Base-by-base conservation (phyloP, 2,888 invertebrate species). In the Diaprepes abbreviatus region DNA sequence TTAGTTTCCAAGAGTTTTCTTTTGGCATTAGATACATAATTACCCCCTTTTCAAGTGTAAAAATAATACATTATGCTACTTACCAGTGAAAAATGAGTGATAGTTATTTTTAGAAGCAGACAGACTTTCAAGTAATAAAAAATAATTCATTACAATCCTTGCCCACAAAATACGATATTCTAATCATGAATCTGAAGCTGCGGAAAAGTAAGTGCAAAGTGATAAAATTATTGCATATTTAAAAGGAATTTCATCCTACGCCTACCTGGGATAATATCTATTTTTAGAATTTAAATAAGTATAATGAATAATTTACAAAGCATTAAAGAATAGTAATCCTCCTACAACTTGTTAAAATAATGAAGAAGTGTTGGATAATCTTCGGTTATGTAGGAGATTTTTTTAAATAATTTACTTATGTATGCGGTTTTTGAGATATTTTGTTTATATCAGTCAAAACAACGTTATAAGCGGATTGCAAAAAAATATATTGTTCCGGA, bases 191-290 rank as follows among this genome's bases (percentile, higher is more conserved):
- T 50, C 28, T 14, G 3, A 50, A 48, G 19, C 6, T 48, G 24
- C 21, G 24, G 14, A 48, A 14, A 50, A 50, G 28, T 50, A 50
- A 14, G 28, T 28, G 28, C 14, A 31, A 28, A 16, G 12, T 24
- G 21, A 4, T 45, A 2, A 28, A 28, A 16, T 31, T 16, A 50
- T 14, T 35, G 35, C n/a, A 50, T 10, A 16, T 50, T 14, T 16
- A 16, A 31, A 50, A 50, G 28, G 14, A 14, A 50, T 50, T 28
- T 9, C 4, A 24, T 28, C 3, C 2, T 14, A 10, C 48, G 21
- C 48, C 48, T 10, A 50, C 48, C 12, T 16, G 12, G 28, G 7
- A 16, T 50, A 50, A 50, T 50, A 50, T 14, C 12, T 50, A 28
- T 50, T 50, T 50, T 50, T 50, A 50, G 28, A 50, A 31, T 16